Conservation (phyloP, 2,888 invertebrate species). For the Tryphoninae sp. region DNA sequence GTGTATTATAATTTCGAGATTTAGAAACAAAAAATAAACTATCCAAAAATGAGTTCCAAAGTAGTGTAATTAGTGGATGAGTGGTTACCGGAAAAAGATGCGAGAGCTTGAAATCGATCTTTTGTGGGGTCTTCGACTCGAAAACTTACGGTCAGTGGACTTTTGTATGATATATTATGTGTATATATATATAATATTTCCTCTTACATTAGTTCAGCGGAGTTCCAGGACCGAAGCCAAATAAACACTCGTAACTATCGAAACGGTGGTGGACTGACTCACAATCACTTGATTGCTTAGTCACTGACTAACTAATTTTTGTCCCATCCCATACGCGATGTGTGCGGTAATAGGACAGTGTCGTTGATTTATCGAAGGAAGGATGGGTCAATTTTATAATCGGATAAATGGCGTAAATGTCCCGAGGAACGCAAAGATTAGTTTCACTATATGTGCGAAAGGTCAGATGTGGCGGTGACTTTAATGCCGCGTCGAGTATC, state of each 20-base stretch:
- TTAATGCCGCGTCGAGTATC: constrained; percentile 49
- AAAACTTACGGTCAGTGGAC: constrained; percentile 6
- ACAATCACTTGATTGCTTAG: constrained; percentile 69
- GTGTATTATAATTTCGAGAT: no score
- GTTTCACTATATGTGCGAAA: not conserved
- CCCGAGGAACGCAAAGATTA: not conserved
- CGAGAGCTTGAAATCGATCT: constrained; percentile 29
- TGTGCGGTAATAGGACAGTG: constrained; percentile 22
- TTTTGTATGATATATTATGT: constrained; percentile 3
- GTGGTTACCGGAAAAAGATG: constrained; percentile 11
- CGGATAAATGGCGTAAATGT: not conserved
- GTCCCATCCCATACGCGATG: constrained; percentile 7
- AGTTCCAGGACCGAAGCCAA: constrained; percentile 70
- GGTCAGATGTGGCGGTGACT: constrained; percentile 43
- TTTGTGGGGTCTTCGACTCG: constrained; percentile 11
- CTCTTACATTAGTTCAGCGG: constrained; percentile 16
- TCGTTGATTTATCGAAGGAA: constrained; percentile 29
- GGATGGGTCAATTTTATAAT: no score
- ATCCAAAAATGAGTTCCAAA: not conserved
- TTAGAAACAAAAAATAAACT: not conserved
- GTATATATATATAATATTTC: not conserved
- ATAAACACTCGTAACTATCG: constrained; percentile 70
- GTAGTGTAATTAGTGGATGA: not conserved
- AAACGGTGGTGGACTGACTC: constrained; percentile 63
- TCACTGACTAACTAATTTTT: constrained; percentile 70